Percentiles rank a stretch among this genome's conserved stretches.
phyloP scores from a whole-genome alignment of 2,113 vertebrate genomes.

The Pipa parva region DNA sequence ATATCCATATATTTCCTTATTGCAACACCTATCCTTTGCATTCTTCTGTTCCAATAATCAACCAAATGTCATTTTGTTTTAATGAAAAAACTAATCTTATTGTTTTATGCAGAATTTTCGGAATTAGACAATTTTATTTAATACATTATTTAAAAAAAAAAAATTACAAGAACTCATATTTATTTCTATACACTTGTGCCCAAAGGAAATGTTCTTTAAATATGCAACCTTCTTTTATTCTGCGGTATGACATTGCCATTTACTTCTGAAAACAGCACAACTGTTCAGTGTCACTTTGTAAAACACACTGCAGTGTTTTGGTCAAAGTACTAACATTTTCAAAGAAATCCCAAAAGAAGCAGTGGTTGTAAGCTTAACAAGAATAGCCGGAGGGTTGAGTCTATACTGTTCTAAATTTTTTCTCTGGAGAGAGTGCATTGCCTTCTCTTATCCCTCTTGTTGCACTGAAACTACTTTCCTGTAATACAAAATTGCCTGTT shows the following conservation, averaged over 20 bases:
- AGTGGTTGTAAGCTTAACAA: constrained; percentile 27
- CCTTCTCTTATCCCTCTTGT: constrained; percentile 3
- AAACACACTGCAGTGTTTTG: constrained; percentile 25
- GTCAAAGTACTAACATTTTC: constrained; percentile 27
- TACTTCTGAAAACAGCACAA: neutral
- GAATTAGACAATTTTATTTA: too few species aligned
- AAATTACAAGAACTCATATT: too few species aligned
- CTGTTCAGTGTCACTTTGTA: constrained; percentile 18
- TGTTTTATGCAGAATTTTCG: too few species aligned
- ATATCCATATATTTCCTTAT: too few species aligned
- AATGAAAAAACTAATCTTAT: too few species aligned
- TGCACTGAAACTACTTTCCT: constrained; percentile 19
- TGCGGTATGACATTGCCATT: constrained; percentile 8
- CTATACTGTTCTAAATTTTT: constrained; percentile 15
- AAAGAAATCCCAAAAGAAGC: constrained; percentile 25
- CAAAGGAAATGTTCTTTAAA: neutral
- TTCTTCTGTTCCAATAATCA: too few species aligned
- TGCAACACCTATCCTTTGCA: too few species aligned
- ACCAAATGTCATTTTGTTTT: too few species aligned
- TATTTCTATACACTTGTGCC: neutral
- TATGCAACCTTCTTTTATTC: constrained; percentile 15
- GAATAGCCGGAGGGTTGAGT: constrained; percentile 24
- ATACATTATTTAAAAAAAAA: too few species aligned
- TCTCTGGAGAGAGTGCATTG: constrained; percentile 1
- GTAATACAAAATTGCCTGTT: constrained; percentile 17